Evolutionary conservation across 92 coral and sea anemone genomes (phyloP), one percentile per base, ranked within the genome.

Genomic region (Parazoanthus swiftii): DNA sequence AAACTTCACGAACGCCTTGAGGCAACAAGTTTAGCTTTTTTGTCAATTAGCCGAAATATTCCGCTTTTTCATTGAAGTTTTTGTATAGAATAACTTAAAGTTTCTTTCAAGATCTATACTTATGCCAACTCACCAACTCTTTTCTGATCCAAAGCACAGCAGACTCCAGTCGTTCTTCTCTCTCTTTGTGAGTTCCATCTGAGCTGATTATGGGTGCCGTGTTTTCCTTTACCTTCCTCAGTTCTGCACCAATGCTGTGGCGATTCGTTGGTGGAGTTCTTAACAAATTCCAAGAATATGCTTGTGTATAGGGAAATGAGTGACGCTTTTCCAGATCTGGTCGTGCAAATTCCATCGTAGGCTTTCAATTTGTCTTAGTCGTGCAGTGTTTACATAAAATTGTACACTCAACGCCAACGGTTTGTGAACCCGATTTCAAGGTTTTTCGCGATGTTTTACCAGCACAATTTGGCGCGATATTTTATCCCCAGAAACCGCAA

Each of bases 61-160:
- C 20, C 59, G 16, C 66, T 20, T 63, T 63, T 63, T 20, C 25
- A 21, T 21, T 26, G 15, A 63, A 0, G 21, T 63, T 63, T 18
- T 21, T 21, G 25, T 4, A 20, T 58, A 3, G 11, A 11, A 14
- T 63, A 63, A 20, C 4, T 48, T 63, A 4, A 5, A 63, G 26
- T 63, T 63, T 37, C 43, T 6, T 29, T 73, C 65, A 35, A 25
- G 25, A 26, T 48, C 2, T 81, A 15, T 38, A 33, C 23, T 54
- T 8, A 33, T 8, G 13, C 29, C 20, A 5, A 90, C 99, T 89
- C 68, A 97, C 99, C 91, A 97, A 83, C 88, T 97, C 99, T 81
- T 93, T 93, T 91, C 95, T 83, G 46, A 97, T 92, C 99, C 99
- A 97, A 23, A 90, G 86, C 1, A 97, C 42, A n/a, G 99, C 98